Evolutionary conservation across 2,888 invertebrate genomes (phyloP).

Genomic region (Thymelicus acteon): DNA sequence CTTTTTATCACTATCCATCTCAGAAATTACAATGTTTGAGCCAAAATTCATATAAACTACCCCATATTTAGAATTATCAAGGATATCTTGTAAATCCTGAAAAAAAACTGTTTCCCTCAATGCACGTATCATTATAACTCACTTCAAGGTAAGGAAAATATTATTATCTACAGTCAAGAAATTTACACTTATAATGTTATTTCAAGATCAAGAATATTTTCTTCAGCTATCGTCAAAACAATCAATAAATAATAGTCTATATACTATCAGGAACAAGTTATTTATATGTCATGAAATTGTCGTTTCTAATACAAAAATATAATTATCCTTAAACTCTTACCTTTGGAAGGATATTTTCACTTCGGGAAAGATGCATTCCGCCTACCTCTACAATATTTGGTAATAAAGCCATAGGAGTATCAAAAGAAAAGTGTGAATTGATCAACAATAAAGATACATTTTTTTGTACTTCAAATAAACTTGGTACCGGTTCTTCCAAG

Average conservation of each 20-base stretch:
- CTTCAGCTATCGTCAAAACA: too few relatives aligned
- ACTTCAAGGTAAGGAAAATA: too few relatives aligned
- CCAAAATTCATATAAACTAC: conserved; percentile 86
- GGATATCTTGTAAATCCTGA: conserved; percentile 77
- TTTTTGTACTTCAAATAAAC: conserved; percentile 67
- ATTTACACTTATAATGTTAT: too few relatives aligned
- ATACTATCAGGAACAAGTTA: too few relatives aligned
- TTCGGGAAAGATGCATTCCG: conserved; percentile 77
- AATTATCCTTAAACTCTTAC: conserved; percentile 32
- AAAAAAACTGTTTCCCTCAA: conserved; percentile 39
- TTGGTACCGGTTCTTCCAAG: conserved; percentile 66
- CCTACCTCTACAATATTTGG: conserved; percentile 85
- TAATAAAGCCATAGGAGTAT: conserved; percentile 72
- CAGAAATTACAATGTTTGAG: conserved; percentile 81
- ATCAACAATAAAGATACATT: conserved; percentile 73
- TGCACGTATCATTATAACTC: too few relatives aligned
- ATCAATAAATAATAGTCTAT: too few relatives aligned
- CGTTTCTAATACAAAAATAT: too few relatives aligned
- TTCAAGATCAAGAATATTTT: too few relatives aligned
- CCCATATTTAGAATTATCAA: conserved; percentile 81
- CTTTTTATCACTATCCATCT: conserved; percentile 78
- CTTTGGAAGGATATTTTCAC: conserved; percentile 59
- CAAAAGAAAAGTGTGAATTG: conserved; percentile 81
- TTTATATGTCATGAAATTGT: too few relatives aligned
- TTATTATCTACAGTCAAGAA: too few relatives aligned